These are phyloP conservation scores for Sinotaia quadrata DNA, from an alignment of 2,888 invertebrate genomes.

Conservation along the genomic window DNA sequence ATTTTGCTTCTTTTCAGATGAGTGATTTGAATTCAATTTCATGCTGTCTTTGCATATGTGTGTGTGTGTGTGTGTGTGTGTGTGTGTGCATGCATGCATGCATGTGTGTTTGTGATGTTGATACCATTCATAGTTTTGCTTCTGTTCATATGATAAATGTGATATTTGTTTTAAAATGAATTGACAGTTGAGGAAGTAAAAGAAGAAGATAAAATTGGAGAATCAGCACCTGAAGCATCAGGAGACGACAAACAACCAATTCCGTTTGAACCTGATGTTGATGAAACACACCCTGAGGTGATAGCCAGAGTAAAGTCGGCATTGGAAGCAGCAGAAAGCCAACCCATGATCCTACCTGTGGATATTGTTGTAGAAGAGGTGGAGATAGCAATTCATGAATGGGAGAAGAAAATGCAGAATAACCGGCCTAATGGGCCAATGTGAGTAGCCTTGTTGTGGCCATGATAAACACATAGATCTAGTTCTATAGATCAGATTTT, in stretches of 20 bases:
- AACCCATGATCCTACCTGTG: conserved; percentile 53
- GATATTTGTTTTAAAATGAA: too few species aligned
- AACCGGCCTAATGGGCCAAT: conserved; percentile 62
- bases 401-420: conserved; percentile 62
- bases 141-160: conserved; percentile 27
- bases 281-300: conserved; percentile 69
- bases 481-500: too few species aligned
- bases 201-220: conserved; percentile 31
- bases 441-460: conserved; percentile 60
- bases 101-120: too few species aligned
- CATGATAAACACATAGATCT: too few species aligned
- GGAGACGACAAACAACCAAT: conserved; percentile 26
- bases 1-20: too few species aligned
- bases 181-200: conserved; percentile 39
- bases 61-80: too few species aligned
- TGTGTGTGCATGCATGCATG: too few species aligned
- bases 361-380: conserved; percentile 68
- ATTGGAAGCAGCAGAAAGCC: conserved; percentile 61
- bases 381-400: conserved; percentile 62
- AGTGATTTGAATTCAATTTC: too few species aligned
- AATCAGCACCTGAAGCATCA: conserved; percentile 29
- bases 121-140: too few species aligned
- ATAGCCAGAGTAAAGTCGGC: conserved; percentile 65
- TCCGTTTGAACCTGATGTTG: conserved; percentile 45
- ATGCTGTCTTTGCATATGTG: too few species aligned